Evolutionary conservation across 2,888 invertebrate species (phyloP).

Genomic region (Eudemis profundana): DNA sequence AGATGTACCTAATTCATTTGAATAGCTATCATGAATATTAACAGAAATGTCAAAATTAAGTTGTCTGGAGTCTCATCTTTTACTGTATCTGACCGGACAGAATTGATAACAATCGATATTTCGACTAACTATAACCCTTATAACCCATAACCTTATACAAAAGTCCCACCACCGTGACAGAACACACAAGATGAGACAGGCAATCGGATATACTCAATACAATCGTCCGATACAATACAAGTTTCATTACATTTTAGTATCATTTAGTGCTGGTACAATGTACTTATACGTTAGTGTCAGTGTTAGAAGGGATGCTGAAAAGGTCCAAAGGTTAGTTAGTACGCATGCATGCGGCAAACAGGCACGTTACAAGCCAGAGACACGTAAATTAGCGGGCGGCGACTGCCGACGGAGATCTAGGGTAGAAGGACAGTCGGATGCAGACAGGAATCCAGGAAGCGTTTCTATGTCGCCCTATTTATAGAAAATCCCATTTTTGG

Average conservation of each 20-base stretch:
- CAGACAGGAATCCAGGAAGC: slow-evolving; percentile 6
- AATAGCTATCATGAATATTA: slow-evolving; percentile 1
- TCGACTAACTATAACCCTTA: neutral
- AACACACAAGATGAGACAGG: slow-evolving; percentile 69
- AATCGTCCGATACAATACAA: slow-evolving; percentile 43
- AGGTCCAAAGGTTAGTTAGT: slow-evolving; percentile 81
- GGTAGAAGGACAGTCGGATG: slow-evolving; percentile 11
- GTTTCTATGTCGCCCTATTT: no score
- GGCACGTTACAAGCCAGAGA: slow-evolving; percentile 77
- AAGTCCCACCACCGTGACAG: slow-evolving; percentile 55
- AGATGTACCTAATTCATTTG: slow-evolving; percentile 8
- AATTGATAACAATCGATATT: slow-evolving; percentile 2
- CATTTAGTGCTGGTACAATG: slow-evolving; percentile 55
- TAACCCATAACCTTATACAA: slow-evolving; percentile 52
- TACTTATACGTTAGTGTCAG: slow-evolving; percentile 65
- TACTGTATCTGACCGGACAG: neutral
- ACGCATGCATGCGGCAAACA: slow-evolving; percentile 81
- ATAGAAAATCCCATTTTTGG: no score
- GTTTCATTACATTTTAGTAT: slow-evolving; percentile 46
- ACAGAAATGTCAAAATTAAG: slow-evolving; percentile 16
- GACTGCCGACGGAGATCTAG: slow-evolving; percentile 66
- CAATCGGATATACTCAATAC: slow-evolving; percentile 49
- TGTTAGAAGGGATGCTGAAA: slow-evolving; percentile 83
- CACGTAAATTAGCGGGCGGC: slow-evolving; percentile 68
- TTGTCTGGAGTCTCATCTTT: slow-evolving; percentile 17